Base-by-base conservation (phyloP, 2,888 invertebrate genomes). In the Ophraella communa region DNA sequence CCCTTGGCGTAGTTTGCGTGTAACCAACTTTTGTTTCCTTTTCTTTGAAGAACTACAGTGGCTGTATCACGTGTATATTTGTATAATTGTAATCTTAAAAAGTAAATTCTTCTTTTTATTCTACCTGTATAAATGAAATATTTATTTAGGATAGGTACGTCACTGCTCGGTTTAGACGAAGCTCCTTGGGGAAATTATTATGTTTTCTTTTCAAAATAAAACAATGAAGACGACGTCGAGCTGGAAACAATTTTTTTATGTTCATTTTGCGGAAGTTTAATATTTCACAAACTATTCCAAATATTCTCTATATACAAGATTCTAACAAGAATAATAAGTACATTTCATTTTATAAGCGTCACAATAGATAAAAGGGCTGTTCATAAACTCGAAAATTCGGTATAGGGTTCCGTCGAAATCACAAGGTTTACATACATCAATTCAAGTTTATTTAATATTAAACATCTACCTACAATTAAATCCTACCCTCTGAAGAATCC, bases 131-230 rank as follows among this genome's bases (percentile, higher is more conserved):
- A 4, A 10, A 11, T 30, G 7, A 11, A 39, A 39, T 39, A 39
- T 39, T 39, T 39, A 39, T 17, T 35, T n/a, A n/a, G n/a, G n/a
- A 3, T 14, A 24, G 11, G 24, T 24, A 10, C 24, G 24, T 49
- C 49, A 23, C 52, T 59, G 59, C 10, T 8, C n/a, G n/a, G 10
- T 47, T 39, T 20, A 39, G 18, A n/a, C 45, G 49, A 58, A 27
- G 33, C 49, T 64, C 59, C 64, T 59, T 54, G 21, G 64, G 64
- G 64, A 64, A 64, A 64, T 64, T 64, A 64, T 59, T 54, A 64
- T 64, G 58, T 54, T 57, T 57, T 53, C 57, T 53, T 59, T 59
- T 66, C 62, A 24, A 52, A 53, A 61, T 52, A 65, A 54, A 58
- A 56, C 58, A 65, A 55, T 56, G 57, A 39, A 49, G 51, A 52